phyloP scores from a whole-genome alignment of 1,140 invertebrate species.

The Cotesia glomerata region DNA sequence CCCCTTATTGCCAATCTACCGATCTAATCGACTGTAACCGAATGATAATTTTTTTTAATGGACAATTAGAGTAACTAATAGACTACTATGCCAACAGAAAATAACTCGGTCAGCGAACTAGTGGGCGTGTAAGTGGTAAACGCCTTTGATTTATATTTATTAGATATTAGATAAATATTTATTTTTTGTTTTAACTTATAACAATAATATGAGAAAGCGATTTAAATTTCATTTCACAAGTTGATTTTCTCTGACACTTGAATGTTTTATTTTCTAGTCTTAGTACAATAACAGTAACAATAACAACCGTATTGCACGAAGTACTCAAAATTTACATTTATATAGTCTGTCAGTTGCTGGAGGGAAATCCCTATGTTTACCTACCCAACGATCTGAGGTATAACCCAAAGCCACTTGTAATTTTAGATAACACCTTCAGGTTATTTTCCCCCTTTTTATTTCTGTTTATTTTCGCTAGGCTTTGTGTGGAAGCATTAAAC shows the following conservation, averaged over 20 bases:
- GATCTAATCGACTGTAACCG: slow-evolving; percentile 26
- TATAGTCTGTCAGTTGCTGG: slow-evolving; percentile 22
- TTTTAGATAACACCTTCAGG: too few relatives aligned
- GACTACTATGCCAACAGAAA: slow-evolving; percentile 49
- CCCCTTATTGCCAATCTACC: background rate
- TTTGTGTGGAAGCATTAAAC: background rate
- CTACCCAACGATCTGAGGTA: background rate
- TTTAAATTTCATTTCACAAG: slow-evolving; percentile 7
- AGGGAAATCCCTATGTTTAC: slow-evolving; percentile 22
- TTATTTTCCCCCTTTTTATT: background rate
- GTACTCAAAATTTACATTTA: slow-evolving; percentile 34
- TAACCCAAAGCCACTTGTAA: background rate
- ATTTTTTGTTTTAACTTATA: background rate
- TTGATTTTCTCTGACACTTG: slow-evolving; percentile 3
- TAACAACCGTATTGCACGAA: background rate
- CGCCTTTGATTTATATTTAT: background rate
- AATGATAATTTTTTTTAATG: slow-evolving; percentile 41
- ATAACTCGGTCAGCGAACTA: slow-evolving; percentile 40
- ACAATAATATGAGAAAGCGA: background rate
- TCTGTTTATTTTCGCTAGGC: background rate
- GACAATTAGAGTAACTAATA: slow-evolving; percentile 58
- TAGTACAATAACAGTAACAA: background rate
- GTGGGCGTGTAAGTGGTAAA: slow-evolving; percentile 36
- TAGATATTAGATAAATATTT: too few relatives aligned
- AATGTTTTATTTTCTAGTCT: background rate